Percentiles rank a stretch among this genome's conserved stretches.
These are phyloP conservation scores for Asarcornis scutulata DNA, from an alignment of 2,113 vertebrate species.

Conservation along the genomic window DNA sequence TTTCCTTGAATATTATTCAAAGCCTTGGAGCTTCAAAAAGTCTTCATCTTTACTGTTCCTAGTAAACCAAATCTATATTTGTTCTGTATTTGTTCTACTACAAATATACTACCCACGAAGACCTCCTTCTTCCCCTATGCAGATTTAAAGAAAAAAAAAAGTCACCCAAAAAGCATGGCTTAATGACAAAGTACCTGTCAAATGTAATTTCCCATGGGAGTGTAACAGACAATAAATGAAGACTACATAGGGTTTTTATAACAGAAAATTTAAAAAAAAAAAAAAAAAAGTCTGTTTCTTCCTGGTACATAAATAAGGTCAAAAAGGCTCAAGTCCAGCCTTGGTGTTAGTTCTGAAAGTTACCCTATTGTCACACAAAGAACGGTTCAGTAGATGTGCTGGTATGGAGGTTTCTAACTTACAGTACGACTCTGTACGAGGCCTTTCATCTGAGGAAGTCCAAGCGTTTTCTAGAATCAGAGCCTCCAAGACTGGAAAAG, in stretches of 20 bases:
- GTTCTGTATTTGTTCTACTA: too few relatives aligned
- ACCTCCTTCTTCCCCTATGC: fast-evolving
- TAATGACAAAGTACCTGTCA: background rate
- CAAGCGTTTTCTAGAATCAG: background rate
- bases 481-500: background rate
- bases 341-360: background rate
- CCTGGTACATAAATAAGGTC: background rate
- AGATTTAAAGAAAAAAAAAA: background rate
- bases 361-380: background rate
- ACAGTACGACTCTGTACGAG: background rate
- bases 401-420: background rate
- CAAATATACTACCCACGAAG: background rate
- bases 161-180: background rate
- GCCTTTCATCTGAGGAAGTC: background rate
- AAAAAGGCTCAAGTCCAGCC: background rate
- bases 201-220: background rate
- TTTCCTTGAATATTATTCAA: background rate
- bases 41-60: background rate
- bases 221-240: background rate
- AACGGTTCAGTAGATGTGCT: background rate
- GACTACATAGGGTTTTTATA: background rate
- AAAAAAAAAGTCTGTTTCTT: background rate
- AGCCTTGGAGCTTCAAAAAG: background rate
- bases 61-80: background rate
- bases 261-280: background rate